Base-by-base conservation (phyloP, 2,888 invertebrate genomes). In the Frankliniella fusca region DNA sequence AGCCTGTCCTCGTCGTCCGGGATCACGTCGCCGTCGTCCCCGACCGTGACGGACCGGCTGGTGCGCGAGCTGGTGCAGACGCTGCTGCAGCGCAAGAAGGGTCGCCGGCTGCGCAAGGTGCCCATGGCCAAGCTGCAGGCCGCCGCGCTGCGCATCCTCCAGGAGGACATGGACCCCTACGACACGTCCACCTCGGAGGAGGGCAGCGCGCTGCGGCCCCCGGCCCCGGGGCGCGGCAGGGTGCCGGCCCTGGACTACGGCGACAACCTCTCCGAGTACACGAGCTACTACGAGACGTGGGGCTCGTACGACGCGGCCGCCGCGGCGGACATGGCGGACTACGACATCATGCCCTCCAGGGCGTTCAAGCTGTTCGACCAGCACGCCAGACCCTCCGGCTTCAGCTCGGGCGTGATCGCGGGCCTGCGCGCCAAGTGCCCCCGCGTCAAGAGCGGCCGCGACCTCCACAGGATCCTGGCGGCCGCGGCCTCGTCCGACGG, bases 361-460 rank as follows among this genome's bases (percentile, higher is more conserved):
- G 90, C 91, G 0, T 91, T 92, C 85, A 90, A 90, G 84, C 86
- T 89, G 0, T 86, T 91, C 50, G 90, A 91, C 85, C 91, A 91
- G 80, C 88, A 90, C 83, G 87, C 88, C 1, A 80, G 87, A 87
- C 1, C 85, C 84, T 82, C 85, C 85, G 84, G 87, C 81, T 85
- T 89, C 85, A 87, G 86, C 84, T 85, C 87, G 5, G 87, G 87
- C 49, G 87, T 86, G 83, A 87, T 91, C 84, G 89, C 90, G 83
- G 89, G 90, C 15, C 88, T 91, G 85, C 89, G 90, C 48, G 92
- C 91, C 0, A 90, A 91, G 81, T 93, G 93, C 87, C 93, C 93
- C 0, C 89, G 92, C 82, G 91, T 92, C 80, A 88, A 91, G 83
- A 92, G 91, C 85, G 90, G 90, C 23, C 92, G 92, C 87, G 91